phyloP scores from a whole-genome alignment of 2,888 invertebrate genomes.

The Alloplasta piceator region DNA sequence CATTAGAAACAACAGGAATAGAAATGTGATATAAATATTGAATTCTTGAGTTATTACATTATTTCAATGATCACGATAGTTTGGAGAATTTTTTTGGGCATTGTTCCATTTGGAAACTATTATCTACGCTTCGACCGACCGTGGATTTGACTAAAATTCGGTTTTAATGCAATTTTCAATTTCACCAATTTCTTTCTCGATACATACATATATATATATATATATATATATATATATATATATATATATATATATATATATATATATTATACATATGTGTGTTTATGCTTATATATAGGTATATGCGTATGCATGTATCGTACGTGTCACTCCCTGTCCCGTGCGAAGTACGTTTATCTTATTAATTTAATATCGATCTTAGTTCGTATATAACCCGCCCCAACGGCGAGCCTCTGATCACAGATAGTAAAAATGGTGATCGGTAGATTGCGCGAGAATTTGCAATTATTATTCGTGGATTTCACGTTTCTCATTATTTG shows the following conservation, averaged over 20 bases:
- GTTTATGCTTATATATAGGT: background rate
- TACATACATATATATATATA: too few species aligned
- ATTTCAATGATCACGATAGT: background rate
- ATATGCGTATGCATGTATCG: background rate
- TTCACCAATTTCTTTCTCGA: background rate
- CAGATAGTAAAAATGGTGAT: constrained; percentile 82
- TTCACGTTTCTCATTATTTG: constrained; percentile 32
- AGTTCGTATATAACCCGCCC: constrained; percentile 81
- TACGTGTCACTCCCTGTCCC: constrained; percentile 54
- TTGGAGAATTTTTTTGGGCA: background rate
- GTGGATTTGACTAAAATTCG: background rate
- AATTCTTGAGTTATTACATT: background rate
- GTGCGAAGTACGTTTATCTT: constrained; percentile 74
- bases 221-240: background rate
- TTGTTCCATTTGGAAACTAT: background rate
- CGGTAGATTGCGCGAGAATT: constrained; percentile 79
- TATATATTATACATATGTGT: too few species aligned
- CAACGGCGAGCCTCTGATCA: constrained; percentile 80
- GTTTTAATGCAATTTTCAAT: constrained; percentile 12
- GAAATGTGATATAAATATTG: background rate
- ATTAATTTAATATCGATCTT: constrained; percentile 80
- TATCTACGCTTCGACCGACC: constrained; percentile 15
- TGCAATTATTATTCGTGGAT: constrained; percentile 67
- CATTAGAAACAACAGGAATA: background rate
- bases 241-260: background rate